Base-by-base conservation (phyloP, 1,140 invertebrate genomes). In the Streblospio benedicti region DNA sequence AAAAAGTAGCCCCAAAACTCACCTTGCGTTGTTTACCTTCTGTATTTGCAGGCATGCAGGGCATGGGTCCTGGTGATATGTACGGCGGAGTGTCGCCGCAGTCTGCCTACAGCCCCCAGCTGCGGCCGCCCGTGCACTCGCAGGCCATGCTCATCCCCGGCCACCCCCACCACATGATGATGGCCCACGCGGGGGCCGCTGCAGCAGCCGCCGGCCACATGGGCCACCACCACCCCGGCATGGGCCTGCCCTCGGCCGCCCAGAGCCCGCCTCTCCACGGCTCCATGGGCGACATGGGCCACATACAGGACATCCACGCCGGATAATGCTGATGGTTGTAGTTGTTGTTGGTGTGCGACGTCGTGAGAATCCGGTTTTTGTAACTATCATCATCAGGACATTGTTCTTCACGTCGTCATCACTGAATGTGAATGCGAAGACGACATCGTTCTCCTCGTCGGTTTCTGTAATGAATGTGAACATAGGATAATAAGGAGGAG, bases 271-370 rank as follows among this genome's bases (percentile, higher is more conserved):
- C 79, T 28, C 65, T 78, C 43, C 80, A 81, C 62, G 71, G 57
- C 59, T 68, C 69, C 64, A 74, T 76, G 69, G 74, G 80, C 59
- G 73, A 71, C 5, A 79, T 79, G 67, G 77, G 76, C 47, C 79
- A 80, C 64, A 78, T 81, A 65, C 80, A 80, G 70, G 80, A 81
- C 68, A 80, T 81, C 59, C 80, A 81, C 64, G 80, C 80, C 51
- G 79, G 79, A 54, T 80, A 79, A 66, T 33, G 53, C 20, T 20
- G 16, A 30, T 12, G 28, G 41, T 14, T 0, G 18, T 16, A 25
- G 33, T 4, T 28, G 59, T 3, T 23, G 52, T 35, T 33, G 33
- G 28, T 31, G 52, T 16, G 33, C 28, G 28, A 23, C 4, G n/a
- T 20, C 52, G 28, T 30, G 28, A n/a, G n/a, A n/a, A n/a, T n/a